Evolutionary conservation across 2,113 vertebrate genomes (phyloP).

Genomic region (Capreolus pygargus): DNA sequence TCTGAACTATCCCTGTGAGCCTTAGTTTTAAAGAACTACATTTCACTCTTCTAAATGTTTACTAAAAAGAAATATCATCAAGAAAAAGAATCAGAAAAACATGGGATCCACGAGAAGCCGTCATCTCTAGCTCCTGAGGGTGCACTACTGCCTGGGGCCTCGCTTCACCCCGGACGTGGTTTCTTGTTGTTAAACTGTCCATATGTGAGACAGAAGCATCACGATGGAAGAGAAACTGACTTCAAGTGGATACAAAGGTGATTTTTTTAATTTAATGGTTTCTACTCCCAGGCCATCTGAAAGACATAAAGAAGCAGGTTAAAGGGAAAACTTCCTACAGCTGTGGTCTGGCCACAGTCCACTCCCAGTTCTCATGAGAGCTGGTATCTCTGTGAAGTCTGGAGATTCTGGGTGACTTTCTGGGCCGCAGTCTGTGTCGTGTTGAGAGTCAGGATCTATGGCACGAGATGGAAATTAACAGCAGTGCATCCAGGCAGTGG

Average conservation of each 20-base stretch:
- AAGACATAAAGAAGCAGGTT: neutral
- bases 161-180: neutral
- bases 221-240: neutral
- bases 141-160: neutral
- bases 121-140: neutral
- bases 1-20: neutral
- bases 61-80: neutral
- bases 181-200: neutral
- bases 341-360: no score
- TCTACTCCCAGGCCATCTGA: neutral
- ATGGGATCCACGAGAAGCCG: neutral
- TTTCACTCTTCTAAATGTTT: constrained; percentile 26
- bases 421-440: rapidly evolving
- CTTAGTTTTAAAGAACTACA: neutral
- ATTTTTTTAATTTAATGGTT: neutral
- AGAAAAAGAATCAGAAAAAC: neutral
- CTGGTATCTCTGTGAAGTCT: neutral
- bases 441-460: neutral
- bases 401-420: neutral
- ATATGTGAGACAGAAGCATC: rapidly evolving
- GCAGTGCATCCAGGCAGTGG: rapidly evolving
- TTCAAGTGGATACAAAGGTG: neutral
- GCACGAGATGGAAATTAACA: rapidly evolving
- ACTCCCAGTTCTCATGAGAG: rapidly evolving
- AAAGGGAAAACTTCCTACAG: neutral